A percentile compares a stretch with the other conserved stretches of the same genome.
phyloP scores from a whole-genome alignment of 2,888 invertebrate genomes.

The Mellilla xanthometata region DNA sequence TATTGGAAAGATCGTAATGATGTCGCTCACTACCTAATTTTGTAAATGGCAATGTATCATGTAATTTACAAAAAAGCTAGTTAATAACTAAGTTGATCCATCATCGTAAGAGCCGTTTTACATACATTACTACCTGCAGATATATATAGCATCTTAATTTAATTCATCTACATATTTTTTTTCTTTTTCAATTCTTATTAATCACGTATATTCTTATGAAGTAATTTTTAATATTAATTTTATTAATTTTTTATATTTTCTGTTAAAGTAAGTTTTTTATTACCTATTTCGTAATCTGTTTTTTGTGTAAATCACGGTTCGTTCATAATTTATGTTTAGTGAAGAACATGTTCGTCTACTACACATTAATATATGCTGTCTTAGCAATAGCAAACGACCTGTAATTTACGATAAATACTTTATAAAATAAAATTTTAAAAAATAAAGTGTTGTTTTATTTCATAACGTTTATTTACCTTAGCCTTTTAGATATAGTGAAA shows the following conservation, averaged over 20 bases:
- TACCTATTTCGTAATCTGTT: constrained; percentile 18
- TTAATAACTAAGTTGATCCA: constrained; percentile 18
- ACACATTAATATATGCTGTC: constrained; percentile 73
- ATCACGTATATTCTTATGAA: constrained; percentile 63
- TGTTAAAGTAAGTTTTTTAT: constrained; percentile 18
- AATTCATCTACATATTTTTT: constrained; percentile 64
- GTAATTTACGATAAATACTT: constrained; percentile 77
- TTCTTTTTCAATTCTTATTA: constrained; percentile 63
- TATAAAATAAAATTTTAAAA: constrained; percentile 70
- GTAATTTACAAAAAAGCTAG: constrained; percentile 34
- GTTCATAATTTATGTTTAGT: constrained; percentile 52
- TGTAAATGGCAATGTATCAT: constrained; percentile 30
- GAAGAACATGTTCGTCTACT: constrained; percentile 74
- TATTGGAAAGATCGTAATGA: background rate
- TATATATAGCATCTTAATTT: constrained; percentile 73
- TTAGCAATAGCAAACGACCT: constrained; percentile 70
- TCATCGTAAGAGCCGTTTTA: constrained; percentile 37
- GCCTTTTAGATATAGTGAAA: too few relatives aligned
- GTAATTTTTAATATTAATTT: constrained; percentile 43
- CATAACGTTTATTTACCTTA: too few relatives aligned
- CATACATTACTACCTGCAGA: constrained; percentile 52
- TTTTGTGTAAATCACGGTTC: constrained; percentile 35
- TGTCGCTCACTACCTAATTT: constrained; percentile 14
- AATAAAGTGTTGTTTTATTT: constrained; percentile 47
- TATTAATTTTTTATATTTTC: constrained; percentile 49